Evolutionary conservation across 2,888 invertebrate genomes (phyloP).

Genomic region (Diarsia mendica): DNA sequence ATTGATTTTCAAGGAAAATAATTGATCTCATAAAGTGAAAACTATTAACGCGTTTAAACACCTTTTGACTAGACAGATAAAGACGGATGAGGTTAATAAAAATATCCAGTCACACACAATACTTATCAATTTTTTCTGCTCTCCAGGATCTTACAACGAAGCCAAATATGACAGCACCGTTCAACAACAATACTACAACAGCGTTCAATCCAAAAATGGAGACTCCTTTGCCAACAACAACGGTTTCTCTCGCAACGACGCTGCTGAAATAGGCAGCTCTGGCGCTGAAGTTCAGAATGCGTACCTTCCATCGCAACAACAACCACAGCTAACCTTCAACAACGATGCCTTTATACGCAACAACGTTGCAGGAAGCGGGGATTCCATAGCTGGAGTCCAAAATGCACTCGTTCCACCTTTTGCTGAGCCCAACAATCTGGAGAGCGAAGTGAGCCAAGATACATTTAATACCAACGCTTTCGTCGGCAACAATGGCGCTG

Average conservation of each 20-base stretch:
- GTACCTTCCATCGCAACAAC: slow-evolving; percentile 74
- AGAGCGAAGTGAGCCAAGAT: neutral
- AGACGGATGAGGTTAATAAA: neutral
- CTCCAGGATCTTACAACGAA: slow-evolving; percentile 81
- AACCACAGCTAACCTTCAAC: slow-evolving; percentile 28
- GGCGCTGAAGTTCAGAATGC: slow-evolving; percentile 65
- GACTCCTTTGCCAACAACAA: slow-evolving; percentile 52
- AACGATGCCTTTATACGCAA: slow-evolving; percentile 57
- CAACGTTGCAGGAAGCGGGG: slow-evolving; percentile 10
- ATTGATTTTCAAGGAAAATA: neutral
- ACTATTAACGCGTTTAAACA: neutral
- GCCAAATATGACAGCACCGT: slow-evolving; percentile 44
- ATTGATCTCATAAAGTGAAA: neutral
- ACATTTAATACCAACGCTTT: slow-evolving; percentile 55
- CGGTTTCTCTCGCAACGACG: neutral
- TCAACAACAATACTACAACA: slow-evolving; percentile 48
- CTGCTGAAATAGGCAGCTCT: slow-evolving; percentile 23
- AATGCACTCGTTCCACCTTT: slow-evolving; percentile 78
- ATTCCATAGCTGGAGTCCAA: slow-evolving; percentile 42
- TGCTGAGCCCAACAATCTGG: slow-evolving; percentile 28
- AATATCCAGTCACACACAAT: neutral
- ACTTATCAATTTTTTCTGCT: neutral
- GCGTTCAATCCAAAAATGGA: slow-evolving; percentile 14
- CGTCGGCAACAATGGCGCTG: slow-evolving; percentile 11
- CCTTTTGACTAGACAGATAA: neutral